A percentile compares a stretch with the other conserved stretches of the same genome.
Evolutionary conservation across 1,140 invertebrate species (phyloP).

Genomic region (Drosophila asahinai): DNA sequence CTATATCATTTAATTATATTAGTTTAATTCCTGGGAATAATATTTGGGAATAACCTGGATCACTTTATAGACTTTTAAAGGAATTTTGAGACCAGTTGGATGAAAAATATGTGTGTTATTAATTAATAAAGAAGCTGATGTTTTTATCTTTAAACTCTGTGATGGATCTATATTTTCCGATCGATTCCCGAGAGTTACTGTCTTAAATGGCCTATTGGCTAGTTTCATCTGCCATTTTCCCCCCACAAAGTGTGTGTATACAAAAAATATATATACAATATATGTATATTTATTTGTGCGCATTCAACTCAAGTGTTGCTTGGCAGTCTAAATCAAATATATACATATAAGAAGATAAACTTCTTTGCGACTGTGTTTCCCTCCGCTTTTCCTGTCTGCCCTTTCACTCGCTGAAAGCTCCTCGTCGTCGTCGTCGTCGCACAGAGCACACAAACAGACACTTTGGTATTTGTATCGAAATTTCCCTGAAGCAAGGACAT

Average conservation of each 20-base stretch:
- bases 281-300: conserved; percentile 31
- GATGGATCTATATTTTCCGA: not conserved
- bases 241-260: conserved; percentile 3
- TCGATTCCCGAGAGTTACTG: not conserved
- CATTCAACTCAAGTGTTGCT: conserved; percentile 53
- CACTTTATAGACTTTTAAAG: no score
- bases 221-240: conserved; percentile 14
- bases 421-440: not conserved
- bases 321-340: conserved; percentile 64
- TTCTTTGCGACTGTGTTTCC: conserved; percentile 22
- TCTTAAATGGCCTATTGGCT: not conserved
- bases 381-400: conserved; percentile 7
- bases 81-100: no score
- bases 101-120: no score
- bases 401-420: conserved; percentile 13
- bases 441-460: conserved; percentile 13
- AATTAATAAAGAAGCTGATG: no score
- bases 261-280: conserved; percentile 20
- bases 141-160: not conserved
- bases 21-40: no score
- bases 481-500: conserved; percentile 49
- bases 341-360: conserved; percentile 55
- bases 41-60: no score
- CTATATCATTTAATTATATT: not conserved
- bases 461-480: conserved; percentile 16